A percentile compares a stretch with the other conserved stretches of the same genome.
Evolutionary conservation across 35 echinoderm and acorn worm genomes (phyloP).

Genomic region (Lytechinus variegatus): DNA sequence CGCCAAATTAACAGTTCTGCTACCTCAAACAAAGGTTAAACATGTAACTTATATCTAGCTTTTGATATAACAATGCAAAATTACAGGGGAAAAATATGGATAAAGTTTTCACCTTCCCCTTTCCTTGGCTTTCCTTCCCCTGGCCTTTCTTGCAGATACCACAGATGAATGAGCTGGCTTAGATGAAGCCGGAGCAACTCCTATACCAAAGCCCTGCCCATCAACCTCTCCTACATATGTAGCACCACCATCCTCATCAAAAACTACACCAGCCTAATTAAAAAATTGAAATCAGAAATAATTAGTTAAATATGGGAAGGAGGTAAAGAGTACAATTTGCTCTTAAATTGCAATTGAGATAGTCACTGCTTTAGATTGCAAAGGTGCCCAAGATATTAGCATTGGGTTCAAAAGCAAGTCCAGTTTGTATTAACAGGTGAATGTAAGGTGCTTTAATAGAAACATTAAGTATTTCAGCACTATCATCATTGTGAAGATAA

Average conservation of each 20-base stretch:
- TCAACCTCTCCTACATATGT: conserved; percentile 90
- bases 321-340: not conserved
- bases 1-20: too few relatives aligned
- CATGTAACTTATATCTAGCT: too few relatives aligned
- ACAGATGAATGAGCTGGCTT: conserved; percentile 87
- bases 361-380: too few relatives aligned
- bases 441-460: too few relatives aligned
- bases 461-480: too few relatives aligned
- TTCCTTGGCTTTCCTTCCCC: conserved; percentile 81
- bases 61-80: too few relatives aligned
- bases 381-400: too few relatives aligned
- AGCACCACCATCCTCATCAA: conserved; percentile 87
- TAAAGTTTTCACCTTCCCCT: conserved; percentile 65
- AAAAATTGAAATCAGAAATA: not conserved
- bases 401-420: too few relatives aligned
- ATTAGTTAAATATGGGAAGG: not conserved
- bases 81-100: not conserved
- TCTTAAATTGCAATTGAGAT: not conserved
- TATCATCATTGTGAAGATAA: too few relatives aligned
- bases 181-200: conserved; percentile 73
- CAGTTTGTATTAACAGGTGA: too few relatives aligned
- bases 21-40: too few relatives aligned
- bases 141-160: conserved; percentile 84
- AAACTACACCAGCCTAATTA: conserved; percentile 84
- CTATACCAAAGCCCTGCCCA: conserved; percentile 88